These are phyloP conservation scores for Peromyscus eremicus DNA, from an alignment of 2,797 vertebrate species.

Conservation along the genomic window DNA sequence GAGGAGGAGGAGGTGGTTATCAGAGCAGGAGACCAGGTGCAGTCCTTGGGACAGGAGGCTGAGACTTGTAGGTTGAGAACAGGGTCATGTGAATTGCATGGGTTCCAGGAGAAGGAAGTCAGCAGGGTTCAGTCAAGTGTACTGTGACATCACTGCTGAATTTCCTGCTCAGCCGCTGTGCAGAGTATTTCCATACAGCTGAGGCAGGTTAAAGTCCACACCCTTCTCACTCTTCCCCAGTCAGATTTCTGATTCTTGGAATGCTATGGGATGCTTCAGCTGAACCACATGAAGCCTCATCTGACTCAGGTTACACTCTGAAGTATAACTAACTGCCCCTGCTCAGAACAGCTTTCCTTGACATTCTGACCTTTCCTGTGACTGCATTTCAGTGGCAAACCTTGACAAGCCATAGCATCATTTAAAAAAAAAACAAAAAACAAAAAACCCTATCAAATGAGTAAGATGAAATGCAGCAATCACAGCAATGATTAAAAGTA, in stretches of 20 bases:
- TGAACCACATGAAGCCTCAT: slow-evolving; percentile 51
- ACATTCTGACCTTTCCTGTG: not conserved
- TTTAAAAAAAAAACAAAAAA: not conserved
- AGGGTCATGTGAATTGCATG: not conserved
- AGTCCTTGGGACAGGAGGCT: not conserved
- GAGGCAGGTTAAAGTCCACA: not conserved
- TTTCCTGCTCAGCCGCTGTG: not conserved
- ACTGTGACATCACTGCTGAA: not conserved
- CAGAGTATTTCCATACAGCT: not conserved
- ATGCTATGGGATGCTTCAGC: slow-evolving; percentile 49
- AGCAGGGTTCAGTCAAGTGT: not conserved
- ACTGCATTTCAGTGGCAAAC: slow-evolving; percentile 23
- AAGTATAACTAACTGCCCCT: not conserved
- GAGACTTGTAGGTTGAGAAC: not conserved
- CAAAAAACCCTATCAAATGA: slow-evolving; percentile 41
- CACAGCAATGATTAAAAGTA: slow-evolving; percentile 10
- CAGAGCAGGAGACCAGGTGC: not conserved
- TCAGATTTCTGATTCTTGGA: not conserved
- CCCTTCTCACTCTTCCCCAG: not conserved
- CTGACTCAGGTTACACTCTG: slow-evolving; percentile 59
- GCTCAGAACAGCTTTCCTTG: not conserved
- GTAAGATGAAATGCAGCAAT: slow-evolving; percentile 39
- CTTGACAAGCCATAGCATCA: not conserved
- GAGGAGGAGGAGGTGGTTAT: not conserved
- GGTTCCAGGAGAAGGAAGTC: slow-evolving; percentile 27